phyloP scores from a whole-genome alignment of 2,797 vertebrate species.

The Neoniphon sammara region DNA sequence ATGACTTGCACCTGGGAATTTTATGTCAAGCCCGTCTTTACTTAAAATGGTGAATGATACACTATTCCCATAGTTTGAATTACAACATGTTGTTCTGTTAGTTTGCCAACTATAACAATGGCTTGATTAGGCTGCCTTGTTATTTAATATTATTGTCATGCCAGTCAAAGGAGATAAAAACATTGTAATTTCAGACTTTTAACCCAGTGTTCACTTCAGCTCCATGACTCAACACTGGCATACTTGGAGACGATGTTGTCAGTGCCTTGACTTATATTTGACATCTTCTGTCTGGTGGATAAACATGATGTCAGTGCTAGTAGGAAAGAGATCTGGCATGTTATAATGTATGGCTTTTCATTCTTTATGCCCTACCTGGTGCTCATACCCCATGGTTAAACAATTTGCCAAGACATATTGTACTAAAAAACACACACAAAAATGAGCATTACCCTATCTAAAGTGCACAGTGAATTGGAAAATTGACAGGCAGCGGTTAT shows the following conservation, averaged over 20 bases:
- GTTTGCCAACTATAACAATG: constrained; percentile 57
- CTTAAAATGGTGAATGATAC: constrained; percentile 16
- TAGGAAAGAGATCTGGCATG: constrained; percentile 17
- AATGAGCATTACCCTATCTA: constrained; percentile 14
- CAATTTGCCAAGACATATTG: constrained; percentile 27
- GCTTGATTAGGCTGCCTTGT: constrained; percentile 52
- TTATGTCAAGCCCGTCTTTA: no score
- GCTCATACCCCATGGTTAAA: constrained; percentile 5
- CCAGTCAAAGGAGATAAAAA: constrained; percentile 38
- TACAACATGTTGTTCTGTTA: constrained; percentile 46
- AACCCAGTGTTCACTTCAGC: neutral
- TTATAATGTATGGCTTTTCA: constrained; percentile 36
- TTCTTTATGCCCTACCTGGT: constrained; percentile 1
- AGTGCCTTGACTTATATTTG: constrained; percentile 32
- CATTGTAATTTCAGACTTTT: neutral
- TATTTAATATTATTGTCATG: constrained; percentile 49
- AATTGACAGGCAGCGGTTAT: constrained; percentile 18
- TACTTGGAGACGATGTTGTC: constrained; percentile 14
- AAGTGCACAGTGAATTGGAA: constrained; percentile 14
- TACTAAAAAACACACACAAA: constrained; percentile 15
- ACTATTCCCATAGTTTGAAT: constrained; percentile 46
- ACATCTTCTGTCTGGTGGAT: constrained; percentile 19
- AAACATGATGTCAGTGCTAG: constrained; percentile 9
- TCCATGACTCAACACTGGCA: neutral
- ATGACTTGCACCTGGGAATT: no score